Evolutionary conservation across 1,140 invertebrate genomes (phyloP).

Genomic region (Neuroterus valhalla): DNA sequence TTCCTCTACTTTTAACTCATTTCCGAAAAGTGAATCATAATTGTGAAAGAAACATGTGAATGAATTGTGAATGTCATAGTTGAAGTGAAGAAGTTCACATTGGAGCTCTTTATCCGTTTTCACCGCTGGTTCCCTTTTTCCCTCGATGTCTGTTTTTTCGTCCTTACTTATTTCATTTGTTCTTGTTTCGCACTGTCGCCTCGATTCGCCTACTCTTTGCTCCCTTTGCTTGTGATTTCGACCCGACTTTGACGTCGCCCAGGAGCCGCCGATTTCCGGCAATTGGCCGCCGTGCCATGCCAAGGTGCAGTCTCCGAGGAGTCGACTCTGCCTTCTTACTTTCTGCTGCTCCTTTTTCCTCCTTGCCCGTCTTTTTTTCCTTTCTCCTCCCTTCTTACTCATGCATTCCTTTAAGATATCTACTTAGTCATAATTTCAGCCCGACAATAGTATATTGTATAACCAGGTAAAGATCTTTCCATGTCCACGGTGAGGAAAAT

Average conservation of each 20-base stretch:
- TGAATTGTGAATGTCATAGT: background rate
- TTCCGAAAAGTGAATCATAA: no score
- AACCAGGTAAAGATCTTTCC: no score
- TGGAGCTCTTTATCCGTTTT: slow-evolving; percentile 20
- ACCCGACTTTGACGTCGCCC: slow-evolving; percentile 42
- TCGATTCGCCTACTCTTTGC: slow-evolving; percentile 34
- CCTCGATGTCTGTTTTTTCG: slow-evolving; percentile 32
- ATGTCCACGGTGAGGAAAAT: no score
- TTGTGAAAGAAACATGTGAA: no score
- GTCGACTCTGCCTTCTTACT: slow-evolving; percentile 39
- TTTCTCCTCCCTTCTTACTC: background rate
- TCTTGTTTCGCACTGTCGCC: slow-evolving; percentile 44
- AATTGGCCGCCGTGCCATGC: slow-evolving; percentile 50
- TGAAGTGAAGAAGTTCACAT: slow-evolving; percentile 1
- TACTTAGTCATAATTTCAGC: background rate
- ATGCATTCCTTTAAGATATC: background rate
- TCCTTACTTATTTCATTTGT: slow-evolving; percentile 52
- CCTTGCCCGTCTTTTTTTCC: slow-evolving; percentile 31
- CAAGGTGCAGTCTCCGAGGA: slow-evolving; percentile 55
- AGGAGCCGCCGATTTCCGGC: slow-evolving; percentile 55
- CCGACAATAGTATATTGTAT: no score
- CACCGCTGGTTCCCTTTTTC: slow-evolving; percentile 19
- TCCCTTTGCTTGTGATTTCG: slow-evolving; percentile 38
- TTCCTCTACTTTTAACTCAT: no score
- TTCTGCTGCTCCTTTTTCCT: slow-evolving; percentile 33